A percentile compares a stretch with the other conserved stretches of the same genome.
phyloP scores from a whole-genome alignment of 2,888 invertebrate genomes.

The Brachyptera risi region DNA sequence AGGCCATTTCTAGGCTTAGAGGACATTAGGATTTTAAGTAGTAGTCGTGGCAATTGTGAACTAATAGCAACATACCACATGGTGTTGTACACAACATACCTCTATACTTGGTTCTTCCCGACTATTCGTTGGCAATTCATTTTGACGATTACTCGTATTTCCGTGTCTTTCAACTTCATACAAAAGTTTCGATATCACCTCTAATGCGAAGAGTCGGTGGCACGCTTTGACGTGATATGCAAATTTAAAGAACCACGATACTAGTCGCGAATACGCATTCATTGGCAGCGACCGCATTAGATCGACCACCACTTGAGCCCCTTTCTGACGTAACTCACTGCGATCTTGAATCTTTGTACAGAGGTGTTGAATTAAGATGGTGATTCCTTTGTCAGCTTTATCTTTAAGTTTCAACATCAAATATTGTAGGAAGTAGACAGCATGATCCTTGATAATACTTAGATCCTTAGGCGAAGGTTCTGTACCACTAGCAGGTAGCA shows the following conservation, averaged over 20 bases:
- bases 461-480: constrained; percentile 32
- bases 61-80: no score
- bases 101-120: no score
- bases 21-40: no score
- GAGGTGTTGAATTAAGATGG: constrained; percentile 46
- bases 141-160: no score
- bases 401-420: constrained; percentile 39
- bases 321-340: constrained; percentile 45
- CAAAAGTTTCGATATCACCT: constrained; percentile 48
- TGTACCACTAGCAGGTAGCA: constrained; percentile 33
- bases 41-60: no score
- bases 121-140: no score
- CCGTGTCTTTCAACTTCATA: constrained; percentile 22
- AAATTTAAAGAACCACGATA: constrained; percentile 41
- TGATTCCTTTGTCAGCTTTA: constrained; percentile 38
- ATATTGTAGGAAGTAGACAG: constrained; percentile 36
- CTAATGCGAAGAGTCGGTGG: constrained; percentile 49
- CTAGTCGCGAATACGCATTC: constrained; percentile 40
- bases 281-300: constrained; percentile 42
- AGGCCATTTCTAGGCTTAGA: no score
- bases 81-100: no score
- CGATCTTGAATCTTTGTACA: constrained; percentile 46
- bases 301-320: constrained; percentile 43
- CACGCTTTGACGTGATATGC: constrained; percentile 45
- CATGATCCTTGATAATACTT: constrained; percentile 38